A percentile compares a stretch with the other conserved stretches of the same genome.
Conservation (phyloP, 2,797 vertebrate genomes). For the Acrossocheilus fasciatus region DNA sequence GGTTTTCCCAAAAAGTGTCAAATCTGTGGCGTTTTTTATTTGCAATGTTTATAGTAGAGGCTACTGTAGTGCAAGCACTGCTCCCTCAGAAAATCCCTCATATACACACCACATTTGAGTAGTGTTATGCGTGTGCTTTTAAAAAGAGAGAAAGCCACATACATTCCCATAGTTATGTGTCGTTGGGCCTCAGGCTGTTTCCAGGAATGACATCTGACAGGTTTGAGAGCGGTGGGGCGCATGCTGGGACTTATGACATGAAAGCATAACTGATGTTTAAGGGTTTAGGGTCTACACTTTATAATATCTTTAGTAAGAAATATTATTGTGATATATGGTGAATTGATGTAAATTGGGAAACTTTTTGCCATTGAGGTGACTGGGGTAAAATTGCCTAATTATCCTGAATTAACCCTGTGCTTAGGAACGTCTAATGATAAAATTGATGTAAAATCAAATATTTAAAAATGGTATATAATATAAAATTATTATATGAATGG, state of each 20-base stretch:
- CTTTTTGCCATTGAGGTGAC: not conserved
- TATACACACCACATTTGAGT: not conserved
- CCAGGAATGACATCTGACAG: constrained; percentile 83
- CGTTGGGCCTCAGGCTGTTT: constrained; percentile 79
- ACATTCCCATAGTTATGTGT: constrained; percentile 64
- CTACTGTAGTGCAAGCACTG: not conserved
- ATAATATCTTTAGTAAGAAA: not conserved
- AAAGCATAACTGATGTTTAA: not conserved
- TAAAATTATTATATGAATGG: not conserved
- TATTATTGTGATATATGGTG: not conserved
- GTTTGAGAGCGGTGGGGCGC: constrained; percentile 69
- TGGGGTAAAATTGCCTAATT: not conserved
- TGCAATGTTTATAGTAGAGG: no score
- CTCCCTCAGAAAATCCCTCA: not conserved
- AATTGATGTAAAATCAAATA: not conserved
- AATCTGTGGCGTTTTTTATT: no score
- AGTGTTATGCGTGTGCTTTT: not conserved
- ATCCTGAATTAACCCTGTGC: not conserved
- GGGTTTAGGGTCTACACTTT: not conserved
- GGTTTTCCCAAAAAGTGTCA: not conserved
- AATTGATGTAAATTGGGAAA: not conserved
- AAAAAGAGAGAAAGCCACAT: not conserved
- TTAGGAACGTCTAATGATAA: not conserved
- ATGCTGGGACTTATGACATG: constrained; percentile 28
- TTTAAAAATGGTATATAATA: not conserved